phyloP scores from a whole-genome alignment of 2,888 invertebrate species.

The Malacosoma neustria region DNA sequence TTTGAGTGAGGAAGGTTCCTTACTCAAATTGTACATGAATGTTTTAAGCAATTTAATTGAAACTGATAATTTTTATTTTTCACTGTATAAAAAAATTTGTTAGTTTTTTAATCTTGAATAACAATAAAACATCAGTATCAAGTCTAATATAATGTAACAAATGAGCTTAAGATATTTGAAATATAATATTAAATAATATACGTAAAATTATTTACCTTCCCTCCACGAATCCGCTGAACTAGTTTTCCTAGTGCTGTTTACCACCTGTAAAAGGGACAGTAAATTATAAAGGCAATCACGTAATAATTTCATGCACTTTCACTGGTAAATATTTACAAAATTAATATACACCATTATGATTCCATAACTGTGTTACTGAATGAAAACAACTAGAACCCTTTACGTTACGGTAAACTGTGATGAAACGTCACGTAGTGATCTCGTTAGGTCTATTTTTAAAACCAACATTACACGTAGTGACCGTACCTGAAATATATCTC shows the following conservation, averaged over 20 bases:
- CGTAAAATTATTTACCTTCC: constrained; percentile 59
- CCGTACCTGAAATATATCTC: constrained; percentile 24
- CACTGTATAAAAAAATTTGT: too few relatives aligned
- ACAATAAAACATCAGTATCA: too few relatives aligned
- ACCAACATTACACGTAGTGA: constrained; percentile 18
- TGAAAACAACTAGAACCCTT: constrained; percentile 28
- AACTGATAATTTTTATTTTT: too few relatives aligned
- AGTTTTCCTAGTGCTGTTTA: constrained; percentile 80
- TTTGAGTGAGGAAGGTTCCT: too few relatives aligned
- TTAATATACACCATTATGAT: constrained; percentile 45
- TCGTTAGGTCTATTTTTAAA: constrained; percentile 22
- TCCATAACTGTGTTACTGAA: constrained; percentile 34
- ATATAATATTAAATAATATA: too few relatives aligned
- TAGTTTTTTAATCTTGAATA: too few relatives aligned
- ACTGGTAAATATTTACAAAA: constrained; percentile 20
- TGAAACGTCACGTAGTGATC: constrained; percentile 50
- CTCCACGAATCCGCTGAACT: constrained; percentile 70
- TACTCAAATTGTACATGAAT: too few relatives aligned
- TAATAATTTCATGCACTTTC: constrained; percentile 23
- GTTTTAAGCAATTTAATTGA: too few relatives aligned
- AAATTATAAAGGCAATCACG: constrained; percentile 16
- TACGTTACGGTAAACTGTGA: constrained; percentile 41
- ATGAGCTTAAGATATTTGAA: too few relatives aligned
- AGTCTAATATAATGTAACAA: too few relatives aligned
- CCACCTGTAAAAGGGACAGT: constrained; percentile 64